phyloP scores from a whole-genome alignment of 2,113 vertebrate species.

The Pelobates fuscus region DNA sequence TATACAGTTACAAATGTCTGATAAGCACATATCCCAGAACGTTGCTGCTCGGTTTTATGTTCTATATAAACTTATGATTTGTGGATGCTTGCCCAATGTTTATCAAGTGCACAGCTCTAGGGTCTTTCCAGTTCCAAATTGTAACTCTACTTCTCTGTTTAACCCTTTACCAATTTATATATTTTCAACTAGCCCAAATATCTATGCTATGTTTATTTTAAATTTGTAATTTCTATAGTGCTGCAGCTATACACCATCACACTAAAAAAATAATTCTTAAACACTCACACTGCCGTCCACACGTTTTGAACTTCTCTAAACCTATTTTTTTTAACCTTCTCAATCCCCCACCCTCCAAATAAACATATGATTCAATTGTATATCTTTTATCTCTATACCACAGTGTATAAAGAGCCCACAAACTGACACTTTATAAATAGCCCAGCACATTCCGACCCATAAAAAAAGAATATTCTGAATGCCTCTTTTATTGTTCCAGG shows the following conservation, averaged over 20 bases:
- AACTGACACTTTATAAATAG: constrained; percentile 45
- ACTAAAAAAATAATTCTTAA: neutral
- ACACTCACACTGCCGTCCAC: neutral
- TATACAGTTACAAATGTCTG: too few relatives aligned
- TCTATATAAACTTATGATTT: too few relatives aligned
- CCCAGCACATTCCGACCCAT: constrained; percentile 7
- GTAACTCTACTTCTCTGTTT: too few relatives aligned
- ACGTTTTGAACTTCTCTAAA: neutral
- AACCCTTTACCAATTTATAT: neutral
- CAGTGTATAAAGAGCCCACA: constrained; percentile 42
- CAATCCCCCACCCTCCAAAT: constrained; percentile 9
- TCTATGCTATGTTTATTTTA: neutral
- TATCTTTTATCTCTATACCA: constrained; percentile 29
- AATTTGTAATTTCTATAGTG: neutral
- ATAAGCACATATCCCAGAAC: too few relatives aligned
- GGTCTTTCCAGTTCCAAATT: too few relatives aligned
- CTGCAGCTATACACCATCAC: neutral
- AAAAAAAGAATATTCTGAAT: constrained; percentile 42
- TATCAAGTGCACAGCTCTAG: too few relatives aligned
- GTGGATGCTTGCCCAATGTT: too few relatives aligned
- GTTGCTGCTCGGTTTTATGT: too few relatives aligned
- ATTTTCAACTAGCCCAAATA: neutral
- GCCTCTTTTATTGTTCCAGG: constrained; percentile 42
- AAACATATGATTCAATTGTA: constrained; percentile 3
- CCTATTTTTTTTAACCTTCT: constrained; percentile 5